Evolutionary conservation across 2,797 vertebrate species (phyloP), one percentile per base, ranked within the genome.

Genomic region (Mycteria americana): DNA sequence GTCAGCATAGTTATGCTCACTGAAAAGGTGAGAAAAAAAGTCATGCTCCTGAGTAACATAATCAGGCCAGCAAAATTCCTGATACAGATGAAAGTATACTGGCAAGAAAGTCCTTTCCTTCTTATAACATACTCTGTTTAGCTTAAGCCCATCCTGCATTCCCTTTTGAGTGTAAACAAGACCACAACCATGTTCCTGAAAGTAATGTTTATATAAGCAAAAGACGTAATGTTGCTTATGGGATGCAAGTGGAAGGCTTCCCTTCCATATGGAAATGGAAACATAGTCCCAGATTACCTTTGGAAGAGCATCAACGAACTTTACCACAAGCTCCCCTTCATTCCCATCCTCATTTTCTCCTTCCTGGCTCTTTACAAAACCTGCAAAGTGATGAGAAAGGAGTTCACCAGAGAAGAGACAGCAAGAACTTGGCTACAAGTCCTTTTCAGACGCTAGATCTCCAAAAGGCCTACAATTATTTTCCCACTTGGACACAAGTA

Each of bases 341-440:
- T 94, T 96, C 51, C 98, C 97, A 69, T 99, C 99, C 69, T 98
- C 98, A 87, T 99, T 99, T 68, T 99, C 99, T 90, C 99, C 99
- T 89, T 99, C 99, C 59, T 98, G 97, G 69, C 99, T 99, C 97
- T 99, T 99, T 31, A 99, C 99, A 65, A 98, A 99, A 97, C 99
- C 99, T 99, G 97, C 60, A 82, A 89, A 92, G 75, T 13, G 73
- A 88, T 3, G 22, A 87, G 74, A 84, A 89, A 91, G 23, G 60
- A 93, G 63, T 77, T 82, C 12, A 54, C 46, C 57, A 43, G 70
- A 63, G 78, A 24, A 88, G 28, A 93, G 64, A 88, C 48, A 43
- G 56, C 37, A 43, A 90, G 82, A 95, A 84, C 27, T 77, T 76
- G 78, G 70, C 73, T 74, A 69, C 53, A 69, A 92, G 85, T 37